Evolutionary conservation across 1,140 invertebrate species (phyloP).

Genomic region (Leptinotarsa undecemlineata): DNA sequence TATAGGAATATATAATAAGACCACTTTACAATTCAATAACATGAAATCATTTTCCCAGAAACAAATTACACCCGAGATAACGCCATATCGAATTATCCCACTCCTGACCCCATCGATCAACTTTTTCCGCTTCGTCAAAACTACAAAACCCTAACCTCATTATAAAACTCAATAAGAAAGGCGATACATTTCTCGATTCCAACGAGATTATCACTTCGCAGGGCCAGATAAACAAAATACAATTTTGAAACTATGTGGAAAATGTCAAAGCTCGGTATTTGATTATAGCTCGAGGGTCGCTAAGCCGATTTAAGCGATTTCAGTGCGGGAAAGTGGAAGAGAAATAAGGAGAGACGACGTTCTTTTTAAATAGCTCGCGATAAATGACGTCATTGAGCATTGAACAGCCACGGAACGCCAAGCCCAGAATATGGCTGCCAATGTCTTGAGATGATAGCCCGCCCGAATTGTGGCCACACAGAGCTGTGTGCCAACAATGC

Average conservation of each 20-base stretch:
- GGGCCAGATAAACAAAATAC: slow-evolving; percentile 49
- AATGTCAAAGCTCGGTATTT: slow-evolving; percentile 47
- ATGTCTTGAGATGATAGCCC: slow-evolving; percentile 29
- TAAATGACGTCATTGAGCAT: slow-evolving; percentile 49
- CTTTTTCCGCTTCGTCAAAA: not conserved
- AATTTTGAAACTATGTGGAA: slow-evolving; percentile 51
- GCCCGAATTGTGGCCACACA: slow-evolving; percentile 33
- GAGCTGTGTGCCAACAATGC: slow-evolving; percentile 32
- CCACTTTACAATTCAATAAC: too few relatives aligned
- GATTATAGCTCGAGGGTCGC: slow-evolving; percentile 42
- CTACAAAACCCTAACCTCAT: slow-evolving; percentile 22
- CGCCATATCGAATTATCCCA: not conserved
- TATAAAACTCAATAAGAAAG: slow-evolving; percentile 25
- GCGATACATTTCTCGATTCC: slow-evolving; percentile 12
- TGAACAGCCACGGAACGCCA: slow-evolving; percentile 31
- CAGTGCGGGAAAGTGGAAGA: slow-evolving; percentile 9
- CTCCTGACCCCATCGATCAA: not conserved
- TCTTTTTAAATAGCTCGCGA: slow-evolving; percentile 45
- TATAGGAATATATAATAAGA: too few relatives aligned
- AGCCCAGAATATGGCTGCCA: slow-evolving; percentile 44
- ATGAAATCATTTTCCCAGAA: not conserved
- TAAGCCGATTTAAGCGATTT: slow-evolving; percentile 45
- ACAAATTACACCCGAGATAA: not conserved
- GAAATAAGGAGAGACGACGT: slow-evolving; percentile 23
- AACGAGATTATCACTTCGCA: slow-evolving; percentile 43